Percentiles rank a stretch among this genome's conserved stretches.
Conservation (phyloP, 2,113 vertebrate genomes). For the Datnioides undecimradiatus region DNA sequence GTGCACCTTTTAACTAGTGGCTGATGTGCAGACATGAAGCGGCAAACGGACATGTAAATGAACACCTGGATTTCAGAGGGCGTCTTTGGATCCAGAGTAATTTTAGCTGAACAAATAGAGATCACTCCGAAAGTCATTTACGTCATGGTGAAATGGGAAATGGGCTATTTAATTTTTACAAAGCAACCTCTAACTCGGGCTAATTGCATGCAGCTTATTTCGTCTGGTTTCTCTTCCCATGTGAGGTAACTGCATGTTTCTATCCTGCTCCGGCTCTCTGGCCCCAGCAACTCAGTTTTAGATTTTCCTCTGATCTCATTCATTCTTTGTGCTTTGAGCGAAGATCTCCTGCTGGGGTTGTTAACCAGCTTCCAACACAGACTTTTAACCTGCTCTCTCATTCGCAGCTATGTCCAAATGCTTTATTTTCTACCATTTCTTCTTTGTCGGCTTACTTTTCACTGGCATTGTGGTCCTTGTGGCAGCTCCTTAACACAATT, state of each 20-base stretch:
- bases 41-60: constrained; percentile 75
- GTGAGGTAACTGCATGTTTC: constrained; percentile 75
- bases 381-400: constrained; percentile 45
- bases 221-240: constrained; percentile 65
- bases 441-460: constrained; percentile 15
- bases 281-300: constrained; percentile 53
- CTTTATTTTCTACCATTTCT: constrained; percentile 15
- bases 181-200: constrained; percentile 72
- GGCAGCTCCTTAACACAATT: neutral
- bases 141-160: constrained; percentile 75
- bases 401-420: constrained; percentile 13
- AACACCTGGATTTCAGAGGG: constrained; percentile 80
- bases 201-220: constrained; percentile 80
- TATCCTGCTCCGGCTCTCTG: constrained; percentile 42
- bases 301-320: constrained; percentile 64
- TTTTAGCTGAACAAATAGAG: constrained; percentile 72
- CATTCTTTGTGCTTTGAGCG: constrained; percentile 53
- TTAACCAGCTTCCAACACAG: constrained; percentile 57
- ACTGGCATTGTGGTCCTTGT: neutral
- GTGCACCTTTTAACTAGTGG: constrained; percentile 47
- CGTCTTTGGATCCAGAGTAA: constrained; percentile 55
- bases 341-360: constrained; percentile 44
- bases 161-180: constrained; percentile 81
- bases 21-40: constrained; percentile 49
- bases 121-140: constrained; percentile 79